phyloP scores from a whole-genome alignment of 35 echinoderm and acorn worm species.

The Antedon bifida region DNA sequence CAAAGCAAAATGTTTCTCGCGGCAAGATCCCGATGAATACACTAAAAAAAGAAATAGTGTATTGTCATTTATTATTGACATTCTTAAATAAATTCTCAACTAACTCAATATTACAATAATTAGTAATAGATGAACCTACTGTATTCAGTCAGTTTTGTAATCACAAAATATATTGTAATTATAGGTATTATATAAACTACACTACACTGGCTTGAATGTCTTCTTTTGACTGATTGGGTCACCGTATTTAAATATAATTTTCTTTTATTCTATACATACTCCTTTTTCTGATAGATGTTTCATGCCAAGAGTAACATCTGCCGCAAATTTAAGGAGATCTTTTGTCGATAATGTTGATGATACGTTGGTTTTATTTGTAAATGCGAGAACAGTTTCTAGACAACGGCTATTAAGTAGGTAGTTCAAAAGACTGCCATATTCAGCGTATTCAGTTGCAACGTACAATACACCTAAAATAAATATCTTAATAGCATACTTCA shows the following conservation, averaged over 20 bases:
- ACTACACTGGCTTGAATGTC: too few relatives aligned
- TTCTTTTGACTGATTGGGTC: too few relatives aligned
- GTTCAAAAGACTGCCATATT: slow-evolving; percentile 69
- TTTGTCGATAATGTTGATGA: slow-evolving; percentile 15
- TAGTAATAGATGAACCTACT: too few relatives aligned
- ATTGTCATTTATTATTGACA: background rate
- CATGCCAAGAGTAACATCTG: slow-evolving; percentile 78
- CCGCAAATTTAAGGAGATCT: slow-evolving; percentile 63
- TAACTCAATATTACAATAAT: background rate
- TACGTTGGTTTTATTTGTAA: slow-evolving; percentile 31
- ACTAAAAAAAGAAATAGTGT: slow-evolving; percentile 16
- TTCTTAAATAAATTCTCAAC: background rate
- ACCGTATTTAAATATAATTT: too few relatives aligned
- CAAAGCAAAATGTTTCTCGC: slow-evolving; percentile 82
- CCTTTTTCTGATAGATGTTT: slow-evolving; percentile 91
- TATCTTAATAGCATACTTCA: too few relatives aligned
- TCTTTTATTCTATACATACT: too few relatives aligned
- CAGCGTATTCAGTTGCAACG: slow-evolving; percentile 74
- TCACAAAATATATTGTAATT: too few relatives aligned
- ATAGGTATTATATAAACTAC: too few relatives aligned
- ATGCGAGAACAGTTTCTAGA: slow-evolving; percentile 49
- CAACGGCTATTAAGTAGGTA: slow-evolving; percentile 59
- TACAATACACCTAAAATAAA: slow-evolving; percentile 56
- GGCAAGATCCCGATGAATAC: slow-evolving; percentile 90
- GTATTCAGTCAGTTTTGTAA: too few relatives aligned